These are phyloP conservation scores for Charaxes varanes DNA, from an alignment of 1,140 invertebrate species.

Conservation along the genomic window DNA sequence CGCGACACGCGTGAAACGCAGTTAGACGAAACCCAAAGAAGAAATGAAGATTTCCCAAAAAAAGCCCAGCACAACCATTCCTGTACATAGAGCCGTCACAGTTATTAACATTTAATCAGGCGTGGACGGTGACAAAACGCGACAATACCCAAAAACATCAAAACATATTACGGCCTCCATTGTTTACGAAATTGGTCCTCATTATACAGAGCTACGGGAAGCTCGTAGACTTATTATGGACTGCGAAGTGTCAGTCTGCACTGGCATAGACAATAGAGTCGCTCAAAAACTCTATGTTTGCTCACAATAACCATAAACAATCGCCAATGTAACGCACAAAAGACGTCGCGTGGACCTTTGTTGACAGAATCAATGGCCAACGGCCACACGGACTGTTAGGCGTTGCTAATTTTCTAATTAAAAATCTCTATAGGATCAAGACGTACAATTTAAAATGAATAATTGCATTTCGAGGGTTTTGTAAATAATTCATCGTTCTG, in stretches of 20 bases:
- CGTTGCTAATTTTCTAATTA: conserved; percentile 64
- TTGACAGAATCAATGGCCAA: conserved; percentile 38
- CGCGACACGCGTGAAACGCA: conserved; percentile 23
- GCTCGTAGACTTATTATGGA: conserved; percentile 38
- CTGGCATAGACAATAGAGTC: conserved; percentile 23
- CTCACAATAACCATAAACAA: conserved; percentile 47
- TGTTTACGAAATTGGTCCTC: conserved; percentile 55
- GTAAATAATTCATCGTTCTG: too few relatives aligned
- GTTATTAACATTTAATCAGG: conserved; percentile 40
- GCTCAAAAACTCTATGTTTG: conserved; percentile 40
- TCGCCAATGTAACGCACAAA: conserved; percentile 29
- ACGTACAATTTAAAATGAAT: conserved; percentile 23
- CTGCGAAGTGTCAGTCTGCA: conserved; percentile 34
- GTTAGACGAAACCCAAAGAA: conserved; percentile 19
- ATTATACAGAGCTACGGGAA: conserved; percentile 52
- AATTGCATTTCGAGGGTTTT: conserved; percentile 14
- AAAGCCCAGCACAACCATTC: conserved; percentile 31
- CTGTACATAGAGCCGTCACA: conserved; percentile 39
- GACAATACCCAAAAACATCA: conserved; percentile 58
- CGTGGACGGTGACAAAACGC: conserved; percentile 33
- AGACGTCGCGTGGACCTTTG: conserved; percentile 35
- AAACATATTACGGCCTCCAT: conserved; percentile 62
- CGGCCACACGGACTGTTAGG: conserved; percentile 54
- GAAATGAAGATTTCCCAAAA: conserved; percentile 23
- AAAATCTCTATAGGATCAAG: conserved; percentile 15